phyloP scores from a whole-genome alignment of 2,797 vertebrate species.

The Coregonus sp. region DNA sequence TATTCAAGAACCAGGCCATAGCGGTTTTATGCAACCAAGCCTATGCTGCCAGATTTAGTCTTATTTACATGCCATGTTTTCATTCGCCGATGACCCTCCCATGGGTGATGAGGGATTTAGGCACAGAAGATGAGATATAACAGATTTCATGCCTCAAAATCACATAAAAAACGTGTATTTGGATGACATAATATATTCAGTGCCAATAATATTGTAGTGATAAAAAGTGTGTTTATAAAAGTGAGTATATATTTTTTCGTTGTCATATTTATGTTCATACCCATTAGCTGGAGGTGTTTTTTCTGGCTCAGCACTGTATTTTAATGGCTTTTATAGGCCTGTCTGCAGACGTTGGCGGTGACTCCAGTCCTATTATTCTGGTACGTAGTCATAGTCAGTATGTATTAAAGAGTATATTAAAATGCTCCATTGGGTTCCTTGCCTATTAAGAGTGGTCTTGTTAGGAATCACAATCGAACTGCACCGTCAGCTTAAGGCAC shows the following conservation, averaged over 20 bases:
- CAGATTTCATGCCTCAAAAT: not conserved
- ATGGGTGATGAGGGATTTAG: not conserved
- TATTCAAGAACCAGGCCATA: not conserved
- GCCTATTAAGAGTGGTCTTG: slow-evolving; percentile 34
- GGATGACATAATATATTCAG: not conserved
- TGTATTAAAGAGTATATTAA: slow-evolving; percentile 39
- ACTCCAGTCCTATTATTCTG: not conserved
- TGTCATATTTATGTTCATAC: not conserved
- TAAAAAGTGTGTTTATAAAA: not conserved
- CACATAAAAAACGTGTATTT: not conserved
- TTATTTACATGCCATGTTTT: not conserved
- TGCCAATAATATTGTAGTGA: not conserved
- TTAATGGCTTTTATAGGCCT: not conserved
- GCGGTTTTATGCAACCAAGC: not conserved
- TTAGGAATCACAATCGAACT: slow-evolving; percentile 19
- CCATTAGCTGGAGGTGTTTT: not conserved
- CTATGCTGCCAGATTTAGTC: not conserved
- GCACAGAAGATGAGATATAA: not conserved
- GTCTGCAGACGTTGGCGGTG: not conserved
- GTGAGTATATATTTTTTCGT: not conserved
- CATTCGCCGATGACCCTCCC: not conserved
- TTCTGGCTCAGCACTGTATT: slow-evolving; percentile 13
- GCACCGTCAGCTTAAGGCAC: slow-evolving; percentile 47
- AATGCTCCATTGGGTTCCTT: slow-evolving; percentile 24
- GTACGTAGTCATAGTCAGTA: slow-evolving; percentile 24